Percentiles rank a stretch among this genome's conserved stretches.
phyloP scores from a whole-genome alignment of 2,113 vertebrate genomes.

The Empidonax alnorum region DNA sequence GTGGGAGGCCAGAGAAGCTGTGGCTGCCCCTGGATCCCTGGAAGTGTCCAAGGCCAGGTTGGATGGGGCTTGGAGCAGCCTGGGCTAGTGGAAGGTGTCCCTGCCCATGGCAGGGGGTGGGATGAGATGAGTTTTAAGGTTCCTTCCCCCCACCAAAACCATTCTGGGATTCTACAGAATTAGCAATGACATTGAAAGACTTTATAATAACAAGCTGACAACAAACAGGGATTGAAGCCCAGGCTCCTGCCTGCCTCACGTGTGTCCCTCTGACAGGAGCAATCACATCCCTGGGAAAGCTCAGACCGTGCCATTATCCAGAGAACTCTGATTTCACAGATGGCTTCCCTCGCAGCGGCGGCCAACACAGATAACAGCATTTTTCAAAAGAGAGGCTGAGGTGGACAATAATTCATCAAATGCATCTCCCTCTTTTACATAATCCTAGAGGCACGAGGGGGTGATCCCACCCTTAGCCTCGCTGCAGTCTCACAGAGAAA shows the following conservation, averaged over 20 bases:
- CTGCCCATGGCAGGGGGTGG: background rate
- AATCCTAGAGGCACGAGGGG: background rate
- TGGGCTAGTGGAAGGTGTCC: background rate
- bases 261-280: background rate
- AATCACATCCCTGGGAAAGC: background rate
- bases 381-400: background rate
- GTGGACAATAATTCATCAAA: background rate
- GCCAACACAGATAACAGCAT: background rate
- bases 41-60: background rate
- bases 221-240: background rate
- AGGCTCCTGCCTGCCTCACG: background rate
- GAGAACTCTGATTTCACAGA: background rate
- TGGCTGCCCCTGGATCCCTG: background rate
- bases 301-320: background rate
- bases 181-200: background rate
- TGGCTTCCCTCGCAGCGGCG: background rate
- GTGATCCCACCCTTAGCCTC: background rate
- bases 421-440: background rate
- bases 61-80: background rate
- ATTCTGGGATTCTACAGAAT: background rate
- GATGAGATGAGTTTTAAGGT: fast-evolving
- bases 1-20: background rate
- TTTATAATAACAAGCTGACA: background rate
- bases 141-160: background rate
- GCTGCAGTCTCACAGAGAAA: background rate